Conservation (phyloP, 2,888 invertebrate genomes). For the Ormyrus thymus region DNA sequence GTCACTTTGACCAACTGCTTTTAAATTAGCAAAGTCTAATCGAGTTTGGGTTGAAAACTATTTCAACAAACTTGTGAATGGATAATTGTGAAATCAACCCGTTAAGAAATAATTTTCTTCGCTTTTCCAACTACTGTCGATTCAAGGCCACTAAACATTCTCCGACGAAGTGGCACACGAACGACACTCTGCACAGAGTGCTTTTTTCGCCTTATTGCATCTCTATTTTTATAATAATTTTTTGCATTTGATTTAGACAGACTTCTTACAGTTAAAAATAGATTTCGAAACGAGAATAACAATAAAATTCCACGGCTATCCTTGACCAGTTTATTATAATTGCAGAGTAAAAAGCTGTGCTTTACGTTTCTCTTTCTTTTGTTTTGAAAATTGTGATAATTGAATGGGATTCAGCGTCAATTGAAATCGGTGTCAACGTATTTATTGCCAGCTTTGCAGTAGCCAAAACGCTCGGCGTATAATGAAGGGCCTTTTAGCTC, state of each 20-base stretch:
- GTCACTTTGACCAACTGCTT: too few species aligned
- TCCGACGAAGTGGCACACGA: background rate
- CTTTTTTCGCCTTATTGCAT: too few species aligned
- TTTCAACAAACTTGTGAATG: background rate
- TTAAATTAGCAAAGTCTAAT: too few species aligned
- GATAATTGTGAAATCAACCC: slow-evolving; percentile 11
- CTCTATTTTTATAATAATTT: background rate
- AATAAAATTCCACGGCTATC: slow-evolving; percentile 26
- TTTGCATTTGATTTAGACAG: background rate
- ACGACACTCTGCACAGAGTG: too few species aligned
- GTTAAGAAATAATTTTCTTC: slow-evolving; percentile 37
- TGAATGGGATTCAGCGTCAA: background rate
- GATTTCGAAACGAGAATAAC: slow-evolving; percentile 14
- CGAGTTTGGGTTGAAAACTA: too few species aligned
- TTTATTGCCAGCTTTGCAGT: too few species aligned
- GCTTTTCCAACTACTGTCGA: slow-evolving; percentile 20
- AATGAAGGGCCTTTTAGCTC: too few species aligned
- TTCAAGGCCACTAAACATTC: background rate
- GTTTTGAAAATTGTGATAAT: background rate
- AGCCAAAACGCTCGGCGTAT: too few species aligned
- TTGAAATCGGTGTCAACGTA: background rate
- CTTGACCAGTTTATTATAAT: slow-evolving; percentile 46
- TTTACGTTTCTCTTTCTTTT: slow-evolving; percentile 17
- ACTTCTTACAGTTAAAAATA: slow-evolving; percentile 25
- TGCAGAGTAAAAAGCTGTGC: slow-evolving; percentile 14